Evolutionary conservation across 2,888 invertebrate genomes (phyloP), one percentile per base, ranked within the genome.

Genomic region (Anoncus sp.): DNA sequence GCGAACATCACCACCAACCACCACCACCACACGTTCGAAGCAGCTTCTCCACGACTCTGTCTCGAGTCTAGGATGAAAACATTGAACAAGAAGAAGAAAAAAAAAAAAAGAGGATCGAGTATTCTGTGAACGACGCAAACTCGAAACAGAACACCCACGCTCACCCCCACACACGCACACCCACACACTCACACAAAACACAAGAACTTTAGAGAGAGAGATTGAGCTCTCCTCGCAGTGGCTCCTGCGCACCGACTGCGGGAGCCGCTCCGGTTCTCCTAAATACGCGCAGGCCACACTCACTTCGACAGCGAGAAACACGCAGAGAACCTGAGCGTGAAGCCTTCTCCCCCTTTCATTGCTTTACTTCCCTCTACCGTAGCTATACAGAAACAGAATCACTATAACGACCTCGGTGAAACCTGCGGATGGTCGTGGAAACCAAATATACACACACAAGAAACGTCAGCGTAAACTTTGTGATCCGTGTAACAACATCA

Each of bases 221-320:
- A n/a, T n/a, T n/a, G n/a, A 59, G 22, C 65, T 55, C 77, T 45
- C 57, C 57, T 67, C 79, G 67, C 75, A 65, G 71, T 72, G 79
- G 75, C 75, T 75, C 79, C 72, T 79, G 79, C 79, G 79, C 79
- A 79, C 75, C 79, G 75, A 79, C 79, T 79, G 75, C 72, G 62
- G 71, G 71, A 72, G 63, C 43, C 71, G 71, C 67, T 55, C 67
- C 63, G 72, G 79, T 79, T 79, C 72, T 62, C 72, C 71, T 69
- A 72, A 79, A 75, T 75, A 75, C 75, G 75, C 75, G 79, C 75
- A 79, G 62, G 79, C 79, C 71, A 67, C 71, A 67, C 78, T 73
- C 73, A 63, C 73, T 59, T 35, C 66, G 66, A 62, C 40, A 38
- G 57, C 22, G 69, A 69, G 69, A 55, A 62, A 62, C 75, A 69